Evolutionary conservation across 2,113 vertebrate species (phyloP), one percentile per base, ranked within the genome.

Genomic region (Scatophagus argus): DNA sequence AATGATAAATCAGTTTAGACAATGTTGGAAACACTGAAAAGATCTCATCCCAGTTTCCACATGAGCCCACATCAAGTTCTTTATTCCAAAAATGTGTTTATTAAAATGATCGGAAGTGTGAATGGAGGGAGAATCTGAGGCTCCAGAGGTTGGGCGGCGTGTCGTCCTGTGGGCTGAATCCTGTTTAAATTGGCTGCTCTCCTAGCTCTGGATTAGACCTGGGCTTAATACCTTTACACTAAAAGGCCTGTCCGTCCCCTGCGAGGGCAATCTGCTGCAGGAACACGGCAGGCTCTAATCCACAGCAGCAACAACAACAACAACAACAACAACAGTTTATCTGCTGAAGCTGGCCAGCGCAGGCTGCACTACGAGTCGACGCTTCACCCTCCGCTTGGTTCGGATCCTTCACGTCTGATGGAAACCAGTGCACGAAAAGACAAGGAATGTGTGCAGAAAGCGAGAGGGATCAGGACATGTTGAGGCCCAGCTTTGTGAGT

Each of bases 141-240:
- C n/a, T n/a, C n/a, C n/a, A 66, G 0, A 39, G 51, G 25, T 7
- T n/a, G 32, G 65, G 63, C 17, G 77, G 58, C 19, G 77, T 34
- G 77, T 46, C 27, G 43, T 73, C 81, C 68, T 16, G 21, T 41
- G 73, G 52, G 71, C 51, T 63, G 62, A 73, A 77, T 88, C 82
- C 87, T 76, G 77, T 84, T 74, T 77, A 91, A 88, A 89, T 89
- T 91, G 90, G 88, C 89, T 63, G 78, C 80, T 86, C 79, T 90
- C 84, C 88, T 27, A 21, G 63, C 76, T 74, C 66, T n/a, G 87
- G 90, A 89, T 93, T 92, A 93, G 80, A 90, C 77, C 78, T 69
- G 76, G 51, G 41, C 72, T 87, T 91, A 93, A 92, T 85, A 88
- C 88, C 82, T 86, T 87, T 46, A 88, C 89, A 81, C 90, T 86